phyloP scores from a whole-genome alignment of 2,113 vertebrate genomes.

The Coptodon bakossiorum region DNA sequence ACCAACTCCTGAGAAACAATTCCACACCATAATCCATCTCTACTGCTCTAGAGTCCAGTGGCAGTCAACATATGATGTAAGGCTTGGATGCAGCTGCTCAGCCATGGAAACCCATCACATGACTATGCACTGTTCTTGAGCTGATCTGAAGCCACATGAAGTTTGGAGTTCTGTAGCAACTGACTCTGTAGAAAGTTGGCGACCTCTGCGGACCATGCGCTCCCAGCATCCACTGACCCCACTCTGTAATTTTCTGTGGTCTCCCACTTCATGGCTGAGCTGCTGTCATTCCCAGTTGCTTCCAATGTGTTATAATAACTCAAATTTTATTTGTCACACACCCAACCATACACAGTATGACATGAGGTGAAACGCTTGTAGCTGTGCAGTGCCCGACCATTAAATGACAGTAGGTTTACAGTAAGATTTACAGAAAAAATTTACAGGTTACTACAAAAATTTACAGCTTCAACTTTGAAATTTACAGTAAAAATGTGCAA shows the following conservation, averaged over 20 bases:
- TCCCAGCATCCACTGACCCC: background rate
- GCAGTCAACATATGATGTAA: background rate
- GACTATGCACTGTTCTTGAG: background rate
- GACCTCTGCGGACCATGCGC: background rate
- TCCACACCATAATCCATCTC: background rate
- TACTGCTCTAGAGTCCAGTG: background rate
- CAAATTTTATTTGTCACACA: background rate
- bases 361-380: accelerated
- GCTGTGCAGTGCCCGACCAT: background rate
- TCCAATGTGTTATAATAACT: background rate
- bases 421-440: background rate
- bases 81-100: background rate
- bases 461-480: background rate
- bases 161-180: background rate
- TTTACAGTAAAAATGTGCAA: background rate
- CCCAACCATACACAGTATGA: background rate
- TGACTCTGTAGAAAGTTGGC: background rate
- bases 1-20: background rate
- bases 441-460: background rate
- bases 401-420: background rate
- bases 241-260: background rate
- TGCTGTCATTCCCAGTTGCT: background rate
- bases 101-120: background rate
- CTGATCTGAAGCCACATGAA: background rate
- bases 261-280: background rate